These are phyloP conservation scores for Drosophila flavopinicola DNA, from an alignment of 2,888 invertebrate species.

Conservation along the genomic window DNA sequence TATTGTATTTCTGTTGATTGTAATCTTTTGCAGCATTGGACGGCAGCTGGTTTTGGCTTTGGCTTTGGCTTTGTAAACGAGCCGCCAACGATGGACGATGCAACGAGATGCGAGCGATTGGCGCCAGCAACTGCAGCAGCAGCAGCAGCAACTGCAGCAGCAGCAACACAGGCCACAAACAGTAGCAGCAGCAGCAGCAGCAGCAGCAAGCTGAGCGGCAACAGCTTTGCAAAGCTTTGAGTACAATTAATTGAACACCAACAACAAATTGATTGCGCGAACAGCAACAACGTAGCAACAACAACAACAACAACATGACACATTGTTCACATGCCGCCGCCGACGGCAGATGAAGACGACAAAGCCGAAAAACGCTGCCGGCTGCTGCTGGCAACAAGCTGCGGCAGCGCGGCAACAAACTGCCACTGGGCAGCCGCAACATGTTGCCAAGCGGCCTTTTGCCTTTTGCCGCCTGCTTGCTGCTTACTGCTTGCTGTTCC, in stretches of 20 bases:
- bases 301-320: slow-evolving; percentile 70
- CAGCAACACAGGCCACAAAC: slow-evolving; percentile 12
- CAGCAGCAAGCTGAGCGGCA: slow-evolving; percentile 62
- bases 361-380: slow-evolving; percentile 54
- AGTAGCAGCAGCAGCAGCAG: slow-evolving; percentile 30
- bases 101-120: slow-evolving; percentile 53
- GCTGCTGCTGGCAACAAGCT: slow-evolving; percentile 46
- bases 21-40: slow-evolving; percentile 47
- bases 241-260: slow-evolving; percentile 79
- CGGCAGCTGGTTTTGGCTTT: slow-evolving; percentile 19
- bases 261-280: slow-evolving; percentile 79
- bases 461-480: slow-evolving; percentile 34
- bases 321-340: slow-evolving; percentile 74
- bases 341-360: slow-evolving; percentile 69
- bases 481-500: slow-evolving; percentile 9
- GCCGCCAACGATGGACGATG: slow-evolving; percentile 39
- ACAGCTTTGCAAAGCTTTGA: slow-evolving; percentile 66
- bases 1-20: slow-evolving; percentile 62
- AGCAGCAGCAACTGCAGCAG: slow-evolving; percentile 48
- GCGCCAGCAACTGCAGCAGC: slow-evolving; percentile 57
- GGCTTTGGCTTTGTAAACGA: slow-evolving; percentile 28
- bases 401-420: slow-evolving; percentile 29
- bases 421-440: slow-evolving; percentile 55
- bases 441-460: slow-evolving; percentile 59
- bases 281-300: slow-evolving; percentile 53